These are phyloP conservation scores for Promerops cafer DNA, from an alignment of 2,113 vertebrate genomes.

Conservation along the genomic window DNA sequence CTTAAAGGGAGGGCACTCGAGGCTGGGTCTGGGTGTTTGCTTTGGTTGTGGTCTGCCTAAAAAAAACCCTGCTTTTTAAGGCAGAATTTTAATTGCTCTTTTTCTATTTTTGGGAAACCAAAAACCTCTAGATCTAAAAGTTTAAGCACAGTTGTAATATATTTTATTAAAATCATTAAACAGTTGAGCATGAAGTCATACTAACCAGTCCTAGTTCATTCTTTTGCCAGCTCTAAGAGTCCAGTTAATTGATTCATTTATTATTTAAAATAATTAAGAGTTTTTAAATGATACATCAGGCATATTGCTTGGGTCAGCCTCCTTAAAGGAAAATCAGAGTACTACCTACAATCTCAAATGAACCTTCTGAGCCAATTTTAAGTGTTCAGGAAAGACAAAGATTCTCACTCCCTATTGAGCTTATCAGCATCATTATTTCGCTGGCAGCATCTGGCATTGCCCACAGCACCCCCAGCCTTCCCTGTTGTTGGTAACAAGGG, in stretches of 20 bases:
- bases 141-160: background rate
- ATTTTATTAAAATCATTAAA: background rate
- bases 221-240: background rate
- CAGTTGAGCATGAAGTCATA: background rate
- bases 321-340: background rate
- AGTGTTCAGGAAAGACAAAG: background rate
- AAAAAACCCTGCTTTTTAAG: background rate
- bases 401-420: background rate
- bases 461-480: background rate
- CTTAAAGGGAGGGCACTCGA: accelerated
- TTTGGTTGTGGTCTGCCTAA: background rate
- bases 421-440: background rate
- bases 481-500: background rate
- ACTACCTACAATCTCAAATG: background rate
- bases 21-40: accelerated
- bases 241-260: background rate
- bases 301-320: background rate
- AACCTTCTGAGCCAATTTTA: background rate
- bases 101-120: background rate
- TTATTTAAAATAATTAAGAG: background rate
- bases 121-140: background rate
- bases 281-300: background rate
- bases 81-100: background rate
- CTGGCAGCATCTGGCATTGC: background rate
- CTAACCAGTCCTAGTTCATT: background rate